Evolutionary conservation across 2,888 invertebrate genomes (phyloP).

Genomic region (Trypoxylon attenuatum): DNA sequence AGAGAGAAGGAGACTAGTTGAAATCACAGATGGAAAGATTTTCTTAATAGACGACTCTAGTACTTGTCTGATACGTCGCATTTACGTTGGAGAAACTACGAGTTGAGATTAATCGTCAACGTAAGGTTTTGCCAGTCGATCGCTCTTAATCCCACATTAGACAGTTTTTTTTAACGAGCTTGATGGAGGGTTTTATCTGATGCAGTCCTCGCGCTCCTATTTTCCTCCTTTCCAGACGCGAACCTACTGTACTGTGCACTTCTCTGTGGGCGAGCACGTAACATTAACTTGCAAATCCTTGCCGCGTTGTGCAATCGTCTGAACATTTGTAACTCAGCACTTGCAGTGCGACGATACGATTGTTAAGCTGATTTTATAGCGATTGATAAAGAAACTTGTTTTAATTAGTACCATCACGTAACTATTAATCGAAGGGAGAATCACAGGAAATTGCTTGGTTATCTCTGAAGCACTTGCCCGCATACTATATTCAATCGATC

Average conservation of each 20-base stretch:
- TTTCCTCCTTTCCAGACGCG: slow-evolving; percentile 2
- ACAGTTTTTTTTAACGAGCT: slow-evolving; percentile 11
- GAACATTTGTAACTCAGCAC: no score
- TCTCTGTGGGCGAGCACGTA: not conserved
- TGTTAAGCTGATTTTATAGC: no score
- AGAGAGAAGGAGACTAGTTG: slow-evolving; percentile 6
- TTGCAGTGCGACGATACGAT: no score
- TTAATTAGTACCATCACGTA: no score
- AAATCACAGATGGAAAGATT: slow-evolving; percentile 29
- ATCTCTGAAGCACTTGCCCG: no score
- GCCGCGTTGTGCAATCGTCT: no score
- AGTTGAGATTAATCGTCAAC: slow-evolving; percentile 38
- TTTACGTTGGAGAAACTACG: slow-evolving; percentile 34
- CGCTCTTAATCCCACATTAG: slow-evolving; percentile 39
- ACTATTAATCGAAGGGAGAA: no score
- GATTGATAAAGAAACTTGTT: no score
- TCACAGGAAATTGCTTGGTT: no score
- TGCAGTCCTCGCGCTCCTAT: slow-evolving; percentile 34
- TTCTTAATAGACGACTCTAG: slow-evolving; percentile 36
- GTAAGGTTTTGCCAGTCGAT: slow-evolving; percentile 31
- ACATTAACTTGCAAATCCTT: no score
- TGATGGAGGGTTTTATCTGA: slow-evolving; percentile 31
- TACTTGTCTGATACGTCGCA: slow-evolving; percentile 30
- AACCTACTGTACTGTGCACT: no score
- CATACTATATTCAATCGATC: no score